Evolutionary conservation across 2,797 vertebrate species (phyloP).

Genomic region (Menidia menidia): DNA sequence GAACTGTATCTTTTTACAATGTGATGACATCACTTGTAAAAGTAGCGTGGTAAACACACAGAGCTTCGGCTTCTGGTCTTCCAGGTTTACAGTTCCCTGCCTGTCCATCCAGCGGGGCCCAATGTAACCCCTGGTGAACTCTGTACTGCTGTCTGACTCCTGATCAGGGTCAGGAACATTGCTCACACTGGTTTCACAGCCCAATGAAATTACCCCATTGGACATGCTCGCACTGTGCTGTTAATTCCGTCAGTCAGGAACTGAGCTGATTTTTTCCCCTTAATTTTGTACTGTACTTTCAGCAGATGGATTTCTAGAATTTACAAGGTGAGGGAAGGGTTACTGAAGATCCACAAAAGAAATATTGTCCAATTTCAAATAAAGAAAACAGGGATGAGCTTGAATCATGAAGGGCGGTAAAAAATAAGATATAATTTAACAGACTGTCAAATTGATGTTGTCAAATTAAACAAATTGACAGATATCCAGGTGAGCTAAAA

Average conservation of each 20-base stretch:
- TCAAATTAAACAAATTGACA: slow-evolving; percentile 19
- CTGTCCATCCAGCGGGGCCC: slow-evolving; percentile 60
- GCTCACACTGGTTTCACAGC: slow-evolving; percentile 73
- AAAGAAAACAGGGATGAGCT: slow-evolving; percentile 53
- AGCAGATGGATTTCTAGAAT: slow-evolving; percentile 53
- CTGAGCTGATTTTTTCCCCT: slow-evolving; percentile 6
- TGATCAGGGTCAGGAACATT: slow-evolving; percentile 69
- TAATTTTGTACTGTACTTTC: slow-evolving; percentile 41
- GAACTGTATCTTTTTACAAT: slow-evolving; percentile 81
- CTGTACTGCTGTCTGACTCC: slow-evolving; percentile 60
- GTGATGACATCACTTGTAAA: slow-evolving; percentile 82
- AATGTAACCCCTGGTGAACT: slow-evolving; percentile 53
- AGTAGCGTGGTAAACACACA: slow-evolving; percentile 71
- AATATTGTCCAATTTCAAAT: slow-evolving; percentile 52
- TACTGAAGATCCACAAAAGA: slow-evolving; percentile 61
- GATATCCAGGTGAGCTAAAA: slow-evolving; percentile 12
- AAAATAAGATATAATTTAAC: too few species aligned
- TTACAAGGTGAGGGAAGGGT: slow-evolving; percentile 52
- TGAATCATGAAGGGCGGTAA: slow-evolving; percentile 25
- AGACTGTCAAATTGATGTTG: neutral
- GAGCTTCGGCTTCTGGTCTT: slow-evolving; percentile 72
- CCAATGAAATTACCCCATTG: slow-evolving; percentile 65
- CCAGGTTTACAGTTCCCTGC: slow-evolving; percentile 71
- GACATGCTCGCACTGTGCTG: slow-evolving; percentile 50
- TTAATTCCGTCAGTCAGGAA: slow-evolving; percentile 55